Evolutionary conservation across 1,140 invertebrate species (phyloP).

Genomic region (Apis florea): DNA sequence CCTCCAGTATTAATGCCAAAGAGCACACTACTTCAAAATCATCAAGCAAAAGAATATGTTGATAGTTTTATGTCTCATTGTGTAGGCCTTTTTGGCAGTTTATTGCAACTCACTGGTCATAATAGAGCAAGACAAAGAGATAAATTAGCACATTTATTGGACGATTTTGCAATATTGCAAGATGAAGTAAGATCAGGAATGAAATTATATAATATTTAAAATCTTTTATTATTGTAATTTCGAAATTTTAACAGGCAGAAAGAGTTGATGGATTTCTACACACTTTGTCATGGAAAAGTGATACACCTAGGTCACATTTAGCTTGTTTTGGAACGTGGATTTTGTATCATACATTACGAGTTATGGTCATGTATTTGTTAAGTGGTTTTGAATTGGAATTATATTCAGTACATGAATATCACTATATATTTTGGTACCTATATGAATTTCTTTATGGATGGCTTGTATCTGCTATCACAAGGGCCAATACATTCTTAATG

Average conservation of each 20-base stretch:
- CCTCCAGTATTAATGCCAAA: constrained; percentile 90
- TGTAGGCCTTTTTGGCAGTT: constrained; percentile 90
- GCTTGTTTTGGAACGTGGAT: constrained; percentile 98
- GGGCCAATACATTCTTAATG: constrained; percentile 91
- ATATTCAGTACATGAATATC: constrained; percentile 97
- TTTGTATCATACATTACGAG: constrained; percentile 95
- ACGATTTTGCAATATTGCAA: constrained; percentile 95
- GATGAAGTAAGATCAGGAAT: constrained; percentile 86
- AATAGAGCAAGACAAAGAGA: constrained; percentile 97
- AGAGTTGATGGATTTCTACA: constrained; percentile 93
- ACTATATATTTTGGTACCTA: constrained; percentile 98
- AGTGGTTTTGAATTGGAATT: constrained; percentile 97
- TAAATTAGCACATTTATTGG: constrained; percentile 93
- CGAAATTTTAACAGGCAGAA: constrained; percentile 86
- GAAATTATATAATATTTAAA: not conserved
- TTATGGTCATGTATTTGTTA: constrained; percentile 97
- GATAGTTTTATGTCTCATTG: constrained; percentile 94
- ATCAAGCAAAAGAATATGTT: constrained; percentile 90
- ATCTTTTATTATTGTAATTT: constrained; percentile 18
- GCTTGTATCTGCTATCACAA: constrained; percentile 93
- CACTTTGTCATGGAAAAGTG: constrained; percentile 85
- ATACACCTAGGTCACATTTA: constrained; percentile 86
- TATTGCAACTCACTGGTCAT: constrained; percentile 96
- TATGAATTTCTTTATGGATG: constrained; percentile 97
- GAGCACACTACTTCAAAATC: constrained; percentile 83